Base-by-base conservation (phyloP, 2,113 vertebrate genomes). In the Bos javanicus region DNA sequence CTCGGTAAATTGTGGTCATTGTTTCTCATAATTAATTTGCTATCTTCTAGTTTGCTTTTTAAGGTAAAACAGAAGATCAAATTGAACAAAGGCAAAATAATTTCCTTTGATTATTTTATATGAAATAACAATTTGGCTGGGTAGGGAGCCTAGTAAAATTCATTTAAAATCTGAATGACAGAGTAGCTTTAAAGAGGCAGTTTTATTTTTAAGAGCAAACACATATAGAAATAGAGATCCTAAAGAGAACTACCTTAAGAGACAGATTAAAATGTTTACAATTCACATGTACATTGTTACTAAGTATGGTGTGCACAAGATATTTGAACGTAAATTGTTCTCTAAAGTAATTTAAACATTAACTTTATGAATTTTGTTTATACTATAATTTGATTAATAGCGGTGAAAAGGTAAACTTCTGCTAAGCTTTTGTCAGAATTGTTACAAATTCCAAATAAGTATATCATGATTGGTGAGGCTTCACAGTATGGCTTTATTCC, bases 271-370 rank as follows among this genome's bases (percentile, higher is more conserved):
- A 95, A 71, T 96, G 90, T 98, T 98, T 97, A 95, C 81, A 96
- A 95, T 96, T 92, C 90, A 95, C 46, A 92, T 88, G 30, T 97
- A 95, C 92, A 95, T 97, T 96, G 54, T 98, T 97, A 97, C 80
- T 98, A 97, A 97, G 93, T 97, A 96, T 92, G 87, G 96, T 95
- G 54, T 85, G 90, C 59, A 82, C 89, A 94, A 89, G 87, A 87
- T 94, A 95, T 82, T 67, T 91, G 78, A 97, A 96, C 59, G 43
- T 97, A 97, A 93, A 97, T 93, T 97, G 43, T 97, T 93, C 97
- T 95, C 83, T 93, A 85, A 98, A 93, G 96, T 96, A 96, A 97
- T 96, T 97, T 97, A 98, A 98, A 98, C 95, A 96, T 95, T 97
- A 97, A 94, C 90, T 96, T 97, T 91, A 95, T 95, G 93, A 96